A percentile compares a stretch with the other conserved stretches of the same genome.
These are phyloP conservation scores for Decapterus maruadsi DNA, from an alignment of 2,797 vertebrate genomes.

Conservation along the genomic window DNA sequence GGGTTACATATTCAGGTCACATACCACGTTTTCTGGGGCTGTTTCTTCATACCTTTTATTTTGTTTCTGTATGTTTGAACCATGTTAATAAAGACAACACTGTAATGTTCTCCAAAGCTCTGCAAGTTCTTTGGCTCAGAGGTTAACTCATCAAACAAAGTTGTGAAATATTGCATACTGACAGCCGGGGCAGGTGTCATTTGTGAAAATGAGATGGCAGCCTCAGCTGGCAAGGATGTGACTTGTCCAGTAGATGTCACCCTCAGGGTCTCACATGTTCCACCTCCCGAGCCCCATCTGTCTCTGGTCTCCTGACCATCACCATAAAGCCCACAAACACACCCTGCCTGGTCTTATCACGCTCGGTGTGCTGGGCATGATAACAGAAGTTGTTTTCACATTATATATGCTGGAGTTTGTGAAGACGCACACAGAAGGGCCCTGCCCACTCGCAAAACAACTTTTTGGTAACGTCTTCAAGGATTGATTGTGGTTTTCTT, in stretches of 20 bases:
- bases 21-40: conserved; percentile 7
- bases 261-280: background rate
- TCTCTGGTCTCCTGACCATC: background rate
- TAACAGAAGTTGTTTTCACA: conserved; percentile 1
- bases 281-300: background rate
- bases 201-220: background rate
- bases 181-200: too few relatives aligned
- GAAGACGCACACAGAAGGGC: background rate
- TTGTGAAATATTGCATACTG: background rate
- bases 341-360: conserved; percentile 12
- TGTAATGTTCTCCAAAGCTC: conserved; percentile 37
- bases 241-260: conserved; percentile 37
- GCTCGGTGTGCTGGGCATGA: conserved; percentile 2
- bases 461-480: background rate
- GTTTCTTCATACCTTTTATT: conserved; percentile 47
- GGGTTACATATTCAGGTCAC: conserved; percentile 37
- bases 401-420: background rate
- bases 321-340: background rate
- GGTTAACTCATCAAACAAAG: background rate
- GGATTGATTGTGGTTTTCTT: background rate
- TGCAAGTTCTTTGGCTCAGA: background rate
- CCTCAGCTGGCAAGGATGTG: background rate
- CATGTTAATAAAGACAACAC: conserved; percentile 76
- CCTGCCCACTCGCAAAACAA: too few relatives aligned
- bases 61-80: conserved; percentile 69